Base-by-base conservation (phyloP, 1,140 invertebrate genomes). In the Amyelois transitella region DNA sequence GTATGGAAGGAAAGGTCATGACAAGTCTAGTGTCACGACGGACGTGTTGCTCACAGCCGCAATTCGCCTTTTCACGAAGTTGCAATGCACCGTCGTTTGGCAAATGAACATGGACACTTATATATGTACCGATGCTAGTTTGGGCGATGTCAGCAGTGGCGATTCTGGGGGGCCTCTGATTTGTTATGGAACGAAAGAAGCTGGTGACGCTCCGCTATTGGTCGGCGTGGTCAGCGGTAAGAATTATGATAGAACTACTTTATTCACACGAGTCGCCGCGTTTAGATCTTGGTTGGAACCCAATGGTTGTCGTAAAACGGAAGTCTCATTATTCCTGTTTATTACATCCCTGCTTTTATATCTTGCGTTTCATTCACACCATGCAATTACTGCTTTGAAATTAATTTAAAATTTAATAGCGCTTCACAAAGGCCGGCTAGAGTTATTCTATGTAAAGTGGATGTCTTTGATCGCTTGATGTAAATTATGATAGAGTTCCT, bases 161-260 rank as follows among this genome's bases (percentile, higher is more conserved):
- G 82, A 83, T 43, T 81, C 82, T 6, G 80, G 80, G 0, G 78
- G 82, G 0, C 82, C 82, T 12, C 55, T 86, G 20, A 61, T 59
- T 1, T 86, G 82, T 32, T 60, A 25, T 1, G 53, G 51, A 6
- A 80, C 76, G 0, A 59, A 19, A 2, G 73, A 80, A 18, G 43
- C 53, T 1, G 21, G 49, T 0, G 43, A 51, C 1, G 66, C 44
- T 6, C 69, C 72, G n/a, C 45, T 79, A 6, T 45, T 86, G 20
- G 74, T 74, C 0, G 82, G 82, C 0, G 45, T 86, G 0, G 78
- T 81, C 1, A 75, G 78, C 45, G 82, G 82, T 1, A 83, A 83
- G 51, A 83, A 81, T 52, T 72, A 71, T 44, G 82, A 83, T 50
- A 75, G 65, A 47, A 81, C 80, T 0, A 78, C 71, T 0, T 38